Evolutionary conservation across 2,888 invertebrate genomes (phyloP).

Genomic region (Hemicrepidius hirtus): DNA sequence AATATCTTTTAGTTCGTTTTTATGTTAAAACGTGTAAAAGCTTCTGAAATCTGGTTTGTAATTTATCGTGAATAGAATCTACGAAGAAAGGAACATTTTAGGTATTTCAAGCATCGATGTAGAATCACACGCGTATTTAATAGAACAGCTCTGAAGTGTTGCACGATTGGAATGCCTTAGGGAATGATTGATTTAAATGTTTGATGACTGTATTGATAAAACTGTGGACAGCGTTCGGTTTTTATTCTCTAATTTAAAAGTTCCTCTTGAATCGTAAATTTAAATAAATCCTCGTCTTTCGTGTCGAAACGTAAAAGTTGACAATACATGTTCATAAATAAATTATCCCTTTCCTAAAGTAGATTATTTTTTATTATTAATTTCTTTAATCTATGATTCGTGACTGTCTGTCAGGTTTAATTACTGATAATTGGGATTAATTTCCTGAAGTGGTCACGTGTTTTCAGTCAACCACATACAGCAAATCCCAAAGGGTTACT

Average conservation of each 20-base stretch:
- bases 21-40: not conserved
- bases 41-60: constrained; percentile 20
- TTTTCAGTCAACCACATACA: constrained; percentile 45
- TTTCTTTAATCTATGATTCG: constrained; percentile 33
- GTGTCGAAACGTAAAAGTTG: constrained; percentile 2
- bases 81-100: constrained; percentile 22
- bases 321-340: constrained; percentile 43
- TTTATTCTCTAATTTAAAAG: constrained; percentile 39
- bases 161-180: constrained; percentile 39
- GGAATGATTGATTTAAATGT: constrained; percentile 60
- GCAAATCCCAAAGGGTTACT: constrained; percentile 36
- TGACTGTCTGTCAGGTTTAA: constrained; percentile 54
- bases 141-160: constrained; percentile 31
- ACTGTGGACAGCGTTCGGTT: constrained; percentile 29
- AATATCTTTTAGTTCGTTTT: not conserved
- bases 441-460: constrained; percentile 57
- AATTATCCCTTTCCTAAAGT: too few relatives aligned
- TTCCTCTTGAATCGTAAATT: constrained; percentile 32
- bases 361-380: not conserved
- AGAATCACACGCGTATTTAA: constrained; percentile 35
- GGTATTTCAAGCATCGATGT: constrained; percentile 33
- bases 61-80: constrained; percentile 29
- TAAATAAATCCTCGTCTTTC: constrained; percentile 35
- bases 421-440: constrained; percentile 58
- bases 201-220: constrained; percentile 58